Evolutionary conservation across 2,888 invertebrate species (phyloP), one percentile per base, ranked within the genome.

Genomic region (Stenurella melanura): DNA sequence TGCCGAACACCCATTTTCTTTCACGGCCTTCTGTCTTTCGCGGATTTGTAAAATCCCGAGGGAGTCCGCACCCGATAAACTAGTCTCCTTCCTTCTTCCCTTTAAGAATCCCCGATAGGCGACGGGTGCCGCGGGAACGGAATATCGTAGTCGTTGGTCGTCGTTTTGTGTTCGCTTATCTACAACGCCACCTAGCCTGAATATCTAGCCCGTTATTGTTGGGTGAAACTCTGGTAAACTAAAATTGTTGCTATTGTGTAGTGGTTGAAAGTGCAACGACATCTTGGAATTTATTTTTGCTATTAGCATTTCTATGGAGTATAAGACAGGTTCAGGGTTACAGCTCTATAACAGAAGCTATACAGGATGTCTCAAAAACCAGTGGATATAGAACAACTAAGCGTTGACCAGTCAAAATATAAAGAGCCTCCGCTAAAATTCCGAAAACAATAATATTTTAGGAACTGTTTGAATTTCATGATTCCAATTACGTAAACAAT

Each of bases 1-100:
- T 21, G 7, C 17, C 6, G 42, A 42, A 19, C 19, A 11, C 19
- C 50, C 30, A 21, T 54, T 50, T 42, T 67, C 50, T 61, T 58
- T 19, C 58, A 30, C 57, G 18, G 34, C 69, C 57, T 58, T 38
- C 30, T 57, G 34, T 57, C 34, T 69, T 57, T 69, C 56, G 34
- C 58, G 50, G 69, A 69, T 54, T 61, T 61, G 61, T 61, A 58
- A 57, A 19, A 11, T 69, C 69, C 57, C 69, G 10, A 18, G 57
- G 69, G 69, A 61, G n/a, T 50, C n/a, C 50, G 50, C 50, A 50
- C 50, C n/a, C 50, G 50, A 50, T 50, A 50, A 50, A 42, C 42
- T 42, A 42, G 64, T 2, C 21, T 60, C 5, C 61, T 17, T 34
- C 10, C 64, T 42, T 18, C 64, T 64, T 64, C 42, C 18, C 42